These are phyloP conservation scores for Stomatorhinus walkeri DNA, from an alignment of 2,797 vertebrate genomes.

Conservation along the genomic window DNA sequence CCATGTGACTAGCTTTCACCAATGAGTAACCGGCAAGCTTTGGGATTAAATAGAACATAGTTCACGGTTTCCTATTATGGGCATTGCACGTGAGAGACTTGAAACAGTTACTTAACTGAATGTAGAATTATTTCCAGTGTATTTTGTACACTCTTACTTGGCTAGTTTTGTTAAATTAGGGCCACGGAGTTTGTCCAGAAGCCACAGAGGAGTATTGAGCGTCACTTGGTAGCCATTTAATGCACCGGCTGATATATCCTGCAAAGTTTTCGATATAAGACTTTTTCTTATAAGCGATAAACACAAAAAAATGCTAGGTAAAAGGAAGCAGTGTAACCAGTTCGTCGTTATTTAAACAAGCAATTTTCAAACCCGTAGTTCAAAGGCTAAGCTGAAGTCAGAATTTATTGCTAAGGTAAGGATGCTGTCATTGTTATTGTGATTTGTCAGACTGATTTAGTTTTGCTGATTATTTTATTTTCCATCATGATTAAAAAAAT, in stretches of 20 bases:
- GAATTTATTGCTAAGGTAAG: neutral
- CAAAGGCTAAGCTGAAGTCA: neutral
- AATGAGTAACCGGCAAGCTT: neutral
- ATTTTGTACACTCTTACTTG: neutral
- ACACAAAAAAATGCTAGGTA: neutral
- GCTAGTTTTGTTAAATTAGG: neutral
- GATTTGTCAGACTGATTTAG: neutral
- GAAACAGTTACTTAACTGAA: neutral
- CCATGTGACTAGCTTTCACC: neutral
- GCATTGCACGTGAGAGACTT: neutral
- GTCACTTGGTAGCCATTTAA: neutral
- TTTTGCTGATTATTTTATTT: neutral
- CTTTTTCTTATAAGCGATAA: neutral
- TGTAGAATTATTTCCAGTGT: neutral
- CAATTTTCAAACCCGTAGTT: neutral
- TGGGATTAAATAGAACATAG: neutral
- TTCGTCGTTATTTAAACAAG: neutral
- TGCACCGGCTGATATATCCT: neutral
- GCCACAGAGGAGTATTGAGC: neutral
- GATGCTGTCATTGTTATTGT: neutral
- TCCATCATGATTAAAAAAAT: too few relatives aligned
- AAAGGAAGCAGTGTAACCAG: neutral
- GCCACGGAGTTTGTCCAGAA: neutral
- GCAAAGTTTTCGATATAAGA: neutral
- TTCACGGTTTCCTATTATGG: conserved; percentile 6